Conservation (phyloP, 2,797 vertebrate species). For the Hipposideros larvatus region DNA sequence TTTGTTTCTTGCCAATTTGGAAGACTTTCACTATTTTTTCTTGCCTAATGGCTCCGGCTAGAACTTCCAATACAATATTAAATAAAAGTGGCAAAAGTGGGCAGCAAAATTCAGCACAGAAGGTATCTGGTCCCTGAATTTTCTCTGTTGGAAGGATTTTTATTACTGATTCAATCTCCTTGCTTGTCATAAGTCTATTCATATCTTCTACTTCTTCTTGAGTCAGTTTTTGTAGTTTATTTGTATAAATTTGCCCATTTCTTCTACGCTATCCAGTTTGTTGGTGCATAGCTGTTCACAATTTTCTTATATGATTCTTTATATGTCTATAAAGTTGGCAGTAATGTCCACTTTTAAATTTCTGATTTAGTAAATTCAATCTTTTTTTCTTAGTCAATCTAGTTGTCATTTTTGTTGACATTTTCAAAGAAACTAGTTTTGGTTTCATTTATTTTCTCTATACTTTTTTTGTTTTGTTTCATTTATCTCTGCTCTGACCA, state of each 20-base stretch:
- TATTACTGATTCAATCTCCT: neutral
- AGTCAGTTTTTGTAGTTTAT: neutral
- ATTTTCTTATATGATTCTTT: neutral
- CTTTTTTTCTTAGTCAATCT: neutral
- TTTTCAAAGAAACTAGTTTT: neutral
- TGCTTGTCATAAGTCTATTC: neutral
- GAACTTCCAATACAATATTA: neutral
- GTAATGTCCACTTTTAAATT: neutral
- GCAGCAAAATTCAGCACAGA: neutral
- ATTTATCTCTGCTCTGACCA: neutral
- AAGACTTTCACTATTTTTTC: conserved; percentile 15
- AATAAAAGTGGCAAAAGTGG: neutral
- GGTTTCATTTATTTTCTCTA: neutral
- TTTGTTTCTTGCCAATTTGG: neutral
- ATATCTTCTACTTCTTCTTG: neutral
- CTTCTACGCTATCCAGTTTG: neutral
- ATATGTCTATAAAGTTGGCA: neutral
- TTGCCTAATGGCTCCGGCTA: conserved; percentile 5
- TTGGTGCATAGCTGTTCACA: neutral
- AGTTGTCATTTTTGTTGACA: neutral
- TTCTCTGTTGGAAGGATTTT: neutral
- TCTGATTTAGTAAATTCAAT: neutral
- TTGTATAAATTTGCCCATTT: neutral
- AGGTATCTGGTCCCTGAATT: neutral
- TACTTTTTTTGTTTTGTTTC: neutral